Conservation (phyloP, 2,113 vertebrate genomes). For the Ahaetulla prasina region DNA sequence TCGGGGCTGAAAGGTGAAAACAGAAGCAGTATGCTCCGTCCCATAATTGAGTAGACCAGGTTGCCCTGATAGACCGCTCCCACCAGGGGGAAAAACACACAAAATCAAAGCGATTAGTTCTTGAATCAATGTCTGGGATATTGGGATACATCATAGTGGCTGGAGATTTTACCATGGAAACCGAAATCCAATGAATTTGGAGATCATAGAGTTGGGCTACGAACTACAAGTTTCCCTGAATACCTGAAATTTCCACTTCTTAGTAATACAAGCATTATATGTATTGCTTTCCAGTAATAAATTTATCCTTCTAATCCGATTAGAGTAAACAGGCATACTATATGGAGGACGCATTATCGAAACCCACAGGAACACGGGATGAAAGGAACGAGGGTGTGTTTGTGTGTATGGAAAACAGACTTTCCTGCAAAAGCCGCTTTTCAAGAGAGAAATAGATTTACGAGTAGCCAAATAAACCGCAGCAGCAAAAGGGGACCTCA, state of each 20-base stretch:
- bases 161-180: neutral
- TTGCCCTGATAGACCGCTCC: too few species aligned
- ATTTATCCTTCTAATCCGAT: neutral
- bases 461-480: slow-evolving; percentile 39
- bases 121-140: neutral
- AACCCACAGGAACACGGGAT: slow-evolving; percentile 9
- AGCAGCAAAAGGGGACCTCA: slow-evolving; percentile 12
- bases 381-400: slow-evolving; percentile 13
- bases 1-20: too few species aligned
- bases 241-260: neutral
- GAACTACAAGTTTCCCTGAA: neutral
- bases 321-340: neutral
- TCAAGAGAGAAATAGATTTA: slow-evolving; percentile 17
- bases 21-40: too few species aligned
- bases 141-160: neutral
- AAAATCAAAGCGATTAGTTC: neutral
- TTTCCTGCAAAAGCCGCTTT: neutral
- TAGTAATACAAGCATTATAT: neutral
- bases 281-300: neutral
- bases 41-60: too few species aligned
- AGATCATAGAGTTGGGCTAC: neutral
- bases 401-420: neutral
- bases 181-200: neutral
- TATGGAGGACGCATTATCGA: neutral
- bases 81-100: too few species aligned